Evolutionary conservation across 2,797 vertebrate genomes (phyloP).

Genomic region (Hipposideros larvatus): DNA sequence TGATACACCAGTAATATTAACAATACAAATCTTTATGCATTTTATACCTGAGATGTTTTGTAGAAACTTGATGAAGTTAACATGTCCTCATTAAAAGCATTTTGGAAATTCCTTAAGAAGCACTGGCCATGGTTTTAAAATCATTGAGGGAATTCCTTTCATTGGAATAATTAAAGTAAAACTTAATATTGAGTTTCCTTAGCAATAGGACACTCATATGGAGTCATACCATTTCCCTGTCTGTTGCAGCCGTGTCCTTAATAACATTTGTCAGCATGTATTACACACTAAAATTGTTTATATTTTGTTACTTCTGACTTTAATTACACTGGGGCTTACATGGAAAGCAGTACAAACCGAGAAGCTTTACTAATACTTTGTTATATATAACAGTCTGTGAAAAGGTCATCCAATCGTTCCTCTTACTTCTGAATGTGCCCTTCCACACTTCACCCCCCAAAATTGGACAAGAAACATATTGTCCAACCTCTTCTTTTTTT

Average conservation of each 20-base stretch:
- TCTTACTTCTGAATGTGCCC: neutral
- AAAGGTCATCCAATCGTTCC: neutral
- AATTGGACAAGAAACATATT: neutral
- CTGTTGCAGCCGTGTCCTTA: conserved; percentile 69
- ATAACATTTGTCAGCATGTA: conserved; percentile 58
- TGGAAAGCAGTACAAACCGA: neutral
- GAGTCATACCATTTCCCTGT: conserved; percentile 29
- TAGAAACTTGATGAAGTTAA: neutral
- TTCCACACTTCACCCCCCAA: neutral
- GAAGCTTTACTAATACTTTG: neutral
- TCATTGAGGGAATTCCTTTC: neutral
- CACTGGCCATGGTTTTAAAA: neutral
- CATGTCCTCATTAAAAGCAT: neutral
- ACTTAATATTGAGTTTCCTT: conserved; percentile 54
- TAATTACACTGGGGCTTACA: neutral
- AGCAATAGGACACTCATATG: conserved; percentile 47
- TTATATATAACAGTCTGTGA: neutral
- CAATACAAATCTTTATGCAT: neutral
- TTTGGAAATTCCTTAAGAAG: neutral
- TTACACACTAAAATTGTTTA: neutral
- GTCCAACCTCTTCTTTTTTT: neutral
- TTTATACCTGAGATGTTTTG: neutral
- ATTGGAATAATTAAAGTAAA: conserved; percentile 51
- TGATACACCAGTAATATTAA: neutral
- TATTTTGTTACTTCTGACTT: conserved; percentile 39